Percentiles rank a stretch among this genome's conserved stretches.
Evolutionary conservation across 2,888 invertebrate genomes (phyloP).

Genomic region (Macropis europaea): DNA sequence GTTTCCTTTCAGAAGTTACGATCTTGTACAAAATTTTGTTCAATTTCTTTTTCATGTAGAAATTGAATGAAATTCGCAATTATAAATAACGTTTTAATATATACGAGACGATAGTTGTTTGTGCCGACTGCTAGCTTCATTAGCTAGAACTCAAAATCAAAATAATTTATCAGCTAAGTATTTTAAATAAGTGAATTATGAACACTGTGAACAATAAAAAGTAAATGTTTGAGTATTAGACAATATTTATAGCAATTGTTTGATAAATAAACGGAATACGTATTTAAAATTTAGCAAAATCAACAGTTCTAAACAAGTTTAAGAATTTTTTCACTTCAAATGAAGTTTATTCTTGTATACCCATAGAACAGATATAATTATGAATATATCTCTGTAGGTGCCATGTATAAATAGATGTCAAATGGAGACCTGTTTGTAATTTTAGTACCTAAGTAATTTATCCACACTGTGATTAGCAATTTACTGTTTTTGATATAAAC

Average conservation of each 20-base stretch:
- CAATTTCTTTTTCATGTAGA: not conserved
- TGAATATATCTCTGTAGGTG: conserved; percentile 47
- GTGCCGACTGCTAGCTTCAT: conserved; percentile 63
- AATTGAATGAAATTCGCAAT: not conserved
- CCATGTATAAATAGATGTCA: conserved; percentile 56
- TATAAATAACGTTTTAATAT: conserved; percentile 12
- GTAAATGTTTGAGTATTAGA: conserved; percentile 43
- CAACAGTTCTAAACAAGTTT: not conserved
- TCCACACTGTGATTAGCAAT: conserved; percentile 72
- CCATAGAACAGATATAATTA: conserved; percentile 29
- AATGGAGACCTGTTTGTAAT: conserved; percentile 64
- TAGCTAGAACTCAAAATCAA: conserved; percentile 61
- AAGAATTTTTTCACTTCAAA: not conserved
- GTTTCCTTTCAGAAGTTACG: not conserved
- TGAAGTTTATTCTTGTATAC: conserved; percentile 2
- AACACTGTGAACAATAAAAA: conserved; percentile 23
- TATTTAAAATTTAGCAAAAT: conserved; percentile 25
- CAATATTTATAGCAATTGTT: conserved; percentile 25
- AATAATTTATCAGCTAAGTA: conserved; percentile 65
- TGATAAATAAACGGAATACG: conserved; percentile 9
- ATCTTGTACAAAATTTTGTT: not conserved
- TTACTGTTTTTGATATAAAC: conserved; percentile 49
- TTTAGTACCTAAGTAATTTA: conserved; percentile 72
- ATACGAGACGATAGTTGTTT: conserved; percentile 48
- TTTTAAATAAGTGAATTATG: conserved; percentile 56